Base-by-base conservation (phyloP, 2,797 vertebrate genomes). In the Distichodus sexfasciatus region DNA sequence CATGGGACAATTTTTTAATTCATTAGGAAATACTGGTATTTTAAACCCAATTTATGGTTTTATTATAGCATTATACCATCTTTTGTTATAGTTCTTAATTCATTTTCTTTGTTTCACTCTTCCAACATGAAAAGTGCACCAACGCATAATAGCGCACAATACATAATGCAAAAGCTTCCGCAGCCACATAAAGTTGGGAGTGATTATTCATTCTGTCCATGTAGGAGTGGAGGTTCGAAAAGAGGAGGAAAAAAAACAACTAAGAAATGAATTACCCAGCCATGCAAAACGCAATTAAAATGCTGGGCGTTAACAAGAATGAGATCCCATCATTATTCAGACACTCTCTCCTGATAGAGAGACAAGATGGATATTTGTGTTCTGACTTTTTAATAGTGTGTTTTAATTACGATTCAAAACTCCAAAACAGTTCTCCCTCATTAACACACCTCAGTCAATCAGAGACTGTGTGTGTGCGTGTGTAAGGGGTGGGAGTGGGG, bases 281-380 rank as follows among this genome's bases (percentile, higher is more conserved):
- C 21, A 23, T 46, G 48, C 58, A 46, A 36, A 62, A 43, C 38
- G 4, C 33, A 69, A 69, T 62, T 61, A 69, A 53, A 69, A 62
- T 53, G 36, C 57, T 44, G 38, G 19, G 21, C 29, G 46, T 23
- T 50, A 61, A 68, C 19, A 62, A 62, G 47, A 69, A 24, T 2
- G 17, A 21, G 58, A 69, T 51, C n/a, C 14, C 17, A 43, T 43
- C 24, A 69, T 58, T 40, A 58, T 48, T 69, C 57, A 26, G 21
- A 38, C 31, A 38, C 58, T 50, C 47, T 26, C 24, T 33, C 50
- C 15, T 40, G 43, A 69, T 69, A 58, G 24, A 69, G 58, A 69
- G 53, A 40, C 55, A 61, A 69, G 58, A 53, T 53, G 33, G 44
- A 41, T 47, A 29, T 48, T 69, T 69, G 38, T 44, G 57, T 62